A percentile compares a stretch with the other conserved stretches of the same genome.
Conservation (phyloP, 2,797 vertebrate genomes). For the Picus viridis region DNA sequence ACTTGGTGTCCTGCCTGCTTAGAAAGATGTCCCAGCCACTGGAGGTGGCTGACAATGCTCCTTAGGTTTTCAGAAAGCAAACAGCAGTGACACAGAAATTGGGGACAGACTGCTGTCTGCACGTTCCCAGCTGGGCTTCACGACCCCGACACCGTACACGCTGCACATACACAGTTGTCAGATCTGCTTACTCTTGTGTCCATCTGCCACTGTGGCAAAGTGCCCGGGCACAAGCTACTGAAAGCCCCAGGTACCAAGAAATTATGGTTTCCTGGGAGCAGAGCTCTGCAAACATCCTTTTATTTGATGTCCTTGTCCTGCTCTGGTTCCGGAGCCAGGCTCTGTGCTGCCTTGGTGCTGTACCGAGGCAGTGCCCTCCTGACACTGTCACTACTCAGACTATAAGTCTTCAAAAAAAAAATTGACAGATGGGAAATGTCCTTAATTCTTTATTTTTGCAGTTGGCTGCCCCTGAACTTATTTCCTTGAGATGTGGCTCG, state of each 20-base stretch:
- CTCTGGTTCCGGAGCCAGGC: not conserved
- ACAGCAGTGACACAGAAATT: not conserved
- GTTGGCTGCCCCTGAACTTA: not conserved
- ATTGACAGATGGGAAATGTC: constrained; percentile 21
- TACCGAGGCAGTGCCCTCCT: not conserved
- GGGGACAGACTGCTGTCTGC: not conserved
- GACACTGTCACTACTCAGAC: not conserved
- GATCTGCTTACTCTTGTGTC: constrained; percentile 35
- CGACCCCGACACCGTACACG: not conserved
- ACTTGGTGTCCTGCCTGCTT: not conserved
- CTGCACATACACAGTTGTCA: not conserved
- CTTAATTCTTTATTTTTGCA: constrained; percentile 11
- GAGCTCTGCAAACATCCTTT: not conserved
- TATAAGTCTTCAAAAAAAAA: not conserved
- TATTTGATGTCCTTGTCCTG: not conserved
- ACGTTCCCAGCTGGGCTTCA: constrained; percentile 10
- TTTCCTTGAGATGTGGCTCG: not conserved
- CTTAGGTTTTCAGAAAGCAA: not conserved
- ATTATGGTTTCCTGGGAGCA: not conserved
- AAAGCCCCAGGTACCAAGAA: not conserved
- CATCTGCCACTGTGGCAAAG: constrained; percentile 62
- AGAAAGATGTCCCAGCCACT: not conserved
- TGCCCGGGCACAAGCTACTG: constrained; percentile 40
- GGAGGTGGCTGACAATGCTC: not conserved
- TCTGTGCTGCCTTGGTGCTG: not conserved